phyloP scores from a whole-genome alignment of 2,888 invertebrate species.

The Lymantria monacha region DNA sequence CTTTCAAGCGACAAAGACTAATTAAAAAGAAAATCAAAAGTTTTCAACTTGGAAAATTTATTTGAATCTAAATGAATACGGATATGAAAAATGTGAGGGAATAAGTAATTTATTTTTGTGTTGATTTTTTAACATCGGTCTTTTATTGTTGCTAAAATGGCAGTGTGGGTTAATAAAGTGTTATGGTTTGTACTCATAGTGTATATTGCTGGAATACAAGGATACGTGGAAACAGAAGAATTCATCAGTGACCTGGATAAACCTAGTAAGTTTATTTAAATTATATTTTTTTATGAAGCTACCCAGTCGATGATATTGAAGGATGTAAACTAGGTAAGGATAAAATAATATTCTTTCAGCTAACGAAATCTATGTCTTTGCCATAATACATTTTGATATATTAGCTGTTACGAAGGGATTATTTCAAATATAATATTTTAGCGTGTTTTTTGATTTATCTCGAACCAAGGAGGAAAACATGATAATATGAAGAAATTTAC shows the following conservation, averaged over 20 bases:
- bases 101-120: slow-evolving; percentile 17
- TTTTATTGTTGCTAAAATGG: slow-evolving; percentile 26
- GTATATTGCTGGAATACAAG: slow-evolving; percentile 59
- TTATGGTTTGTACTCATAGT: slow-evolving; percentile 44
- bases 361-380: neutral
- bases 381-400: neutral
- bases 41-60: slow-evolving; percentile 15
- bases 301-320: neutral
- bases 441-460: no score
- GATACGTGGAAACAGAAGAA: slow-evolving; percentile 77
- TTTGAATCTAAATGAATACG: slow-evolving; percentile 23
- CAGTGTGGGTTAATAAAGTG: slow-evolving; percentile 27
- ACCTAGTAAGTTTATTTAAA: slow-evolving; percentile 70
- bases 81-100: slow-evolving; percentile 16
- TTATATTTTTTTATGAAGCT: neutral
- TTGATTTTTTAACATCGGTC: slow-evolving; percentile 21
- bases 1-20: neutral
- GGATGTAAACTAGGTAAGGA: no score
- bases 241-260: slow-evolving; percentile 82
- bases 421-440: neutral
- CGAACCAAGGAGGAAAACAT: no score
- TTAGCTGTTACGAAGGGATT: neutral
- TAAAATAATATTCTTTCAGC: neutral
- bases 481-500: no score
- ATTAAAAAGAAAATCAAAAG: slow-evolving; percentile 28